Base-by-base conservation (phyloP, 2,888 invertebrate species). In the Cyclophora punctaria region DNA sequence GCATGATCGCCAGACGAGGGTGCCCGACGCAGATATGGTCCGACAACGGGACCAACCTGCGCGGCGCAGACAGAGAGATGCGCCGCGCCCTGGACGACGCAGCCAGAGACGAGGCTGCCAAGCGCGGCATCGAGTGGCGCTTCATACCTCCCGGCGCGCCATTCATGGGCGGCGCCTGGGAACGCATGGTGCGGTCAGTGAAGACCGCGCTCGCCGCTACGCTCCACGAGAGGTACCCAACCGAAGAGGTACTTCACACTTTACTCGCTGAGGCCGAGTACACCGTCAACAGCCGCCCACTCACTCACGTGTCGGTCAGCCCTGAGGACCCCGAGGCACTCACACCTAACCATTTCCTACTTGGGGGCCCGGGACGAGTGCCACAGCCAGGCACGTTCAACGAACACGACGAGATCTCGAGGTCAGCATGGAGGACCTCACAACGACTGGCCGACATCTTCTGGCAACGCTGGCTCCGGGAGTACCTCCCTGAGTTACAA, bases 1-100 rank as follows among this genome's bases (percentile, higher is more conserved):
- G 63, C 7, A 55, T 66, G 50, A 45, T 49, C 2, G 59, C 61
- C 2, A 45, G 64, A 0, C 35, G 63, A 4, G 61, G 62, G 3
- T 51, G 48, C 3, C 66, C 66, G 0, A 44, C 20, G 0, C 34
- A 35, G 2, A 52, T 67, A 0, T 60, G 46, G 34, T 59, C 55
- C 0, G 64, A 64, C 47, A 61, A 62, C 33, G 63, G 60, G 0
- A 62, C 62, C 0, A 63, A 63, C 43, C 44, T 65, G 2, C 35
- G 34, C 2, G 58, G 56, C 1, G 63, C 63, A 2, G 54, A 57
- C 37, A 44, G 43, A 1, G 56, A 57, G 5, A 44, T 64, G 2
- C 41, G 41, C 7, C 4, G 41, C 7, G 41, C 41, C 3, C 7
- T 41, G 41, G 3, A 41, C 7, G 7, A 7, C 41, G 7, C 5